Conservation (phyloP, 2,797 vertebrate species). For the Philypnodon macrostomus region DNA sequence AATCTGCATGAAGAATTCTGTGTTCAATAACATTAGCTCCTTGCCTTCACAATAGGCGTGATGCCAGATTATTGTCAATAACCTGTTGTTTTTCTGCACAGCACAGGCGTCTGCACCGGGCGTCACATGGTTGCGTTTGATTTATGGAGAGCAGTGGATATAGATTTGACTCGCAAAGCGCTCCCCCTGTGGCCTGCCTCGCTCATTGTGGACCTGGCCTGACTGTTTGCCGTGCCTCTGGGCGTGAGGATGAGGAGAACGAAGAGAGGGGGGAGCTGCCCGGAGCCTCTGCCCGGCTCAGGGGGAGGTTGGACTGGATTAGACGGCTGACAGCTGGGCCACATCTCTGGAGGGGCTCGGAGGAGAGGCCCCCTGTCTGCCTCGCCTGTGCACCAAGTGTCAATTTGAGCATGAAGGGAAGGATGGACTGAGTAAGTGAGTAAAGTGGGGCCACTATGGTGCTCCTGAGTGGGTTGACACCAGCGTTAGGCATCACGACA, state of each 20-base stretch:
- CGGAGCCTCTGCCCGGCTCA: constrained; percentile 71
- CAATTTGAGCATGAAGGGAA: constrained; percentile 80
- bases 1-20: background rate
- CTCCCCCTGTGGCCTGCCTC: constrained; percentile 51
- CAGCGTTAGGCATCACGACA: constrained; percentile 76
- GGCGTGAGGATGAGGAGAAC: constrained; percentile 62
- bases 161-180: constrained; percentile 67
- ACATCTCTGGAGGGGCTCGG: constrained; percentile 76
- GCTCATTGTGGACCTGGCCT: constrained; percentile 54
- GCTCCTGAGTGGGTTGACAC: constrained; percentile 71
- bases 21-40: background rate
- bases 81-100: constrained; percentile 29
- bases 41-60: background rate
- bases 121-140: constrained; percentile 37
- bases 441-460: constrained; percentile 68
- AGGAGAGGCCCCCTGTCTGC: constrained; percentile 72
- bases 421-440: constrained; percentile 73
- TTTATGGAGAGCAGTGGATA: constrained; percentile 58
- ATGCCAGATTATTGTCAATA: constrained; percentile 3
- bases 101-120: constrained; percentile 15
- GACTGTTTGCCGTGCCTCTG: too few relatives aligned
- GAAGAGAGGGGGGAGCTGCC: constrained; percentile 64
- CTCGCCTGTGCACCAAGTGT: constrained; percentile 78
- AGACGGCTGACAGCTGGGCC: constrained; percentile 81
- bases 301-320: constrained; percentile 79